phyloP scores from a whole-genome alignment of 2,888 invertebrate genomes.

The Melinopterus prodromus region DNA sequence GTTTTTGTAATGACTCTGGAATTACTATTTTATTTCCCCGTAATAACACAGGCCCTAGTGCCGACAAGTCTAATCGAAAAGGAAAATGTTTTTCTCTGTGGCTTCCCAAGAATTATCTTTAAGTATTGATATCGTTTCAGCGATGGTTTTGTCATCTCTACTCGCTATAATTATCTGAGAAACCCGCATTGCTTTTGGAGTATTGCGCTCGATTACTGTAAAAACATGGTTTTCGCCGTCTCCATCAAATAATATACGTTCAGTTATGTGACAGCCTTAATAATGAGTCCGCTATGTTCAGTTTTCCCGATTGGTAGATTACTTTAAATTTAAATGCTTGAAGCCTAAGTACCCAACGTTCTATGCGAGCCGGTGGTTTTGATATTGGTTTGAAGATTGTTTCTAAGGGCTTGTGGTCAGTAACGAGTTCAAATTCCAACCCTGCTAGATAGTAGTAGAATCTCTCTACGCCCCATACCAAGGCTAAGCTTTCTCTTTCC shows the following conservation, averaged over 20 bases:
- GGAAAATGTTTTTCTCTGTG: constrained; percentile 25
- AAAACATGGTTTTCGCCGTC: constrained; percentile 40
- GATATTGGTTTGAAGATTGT: constrained; percentile 46
- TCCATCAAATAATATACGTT: constrained; percentile 37
- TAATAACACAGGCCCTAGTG: constrained; percentile 23
- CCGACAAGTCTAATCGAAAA: constrained; percentile 27
- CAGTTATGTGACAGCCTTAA: constrained; percentile 37
- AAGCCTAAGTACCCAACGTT: constrained; percentile 42
- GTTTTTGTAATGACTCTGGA: constrained; percentile 32
- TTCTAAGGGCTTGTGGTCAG: constrained; percentile 53
- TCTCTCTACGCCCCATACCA: constrained; percentile 55
- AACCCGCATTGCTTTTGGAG: constrained; percentile 39
- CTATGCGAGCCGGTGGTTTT: constrained; percentile 43
- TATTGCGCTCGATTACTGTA: constrained; percentile 35
- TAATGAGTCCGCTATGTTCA: constrained; percentile 43
- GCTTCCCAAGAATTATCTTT: constrained; percentile 30
- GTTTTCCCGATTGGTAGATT: constrained; percentile 38
- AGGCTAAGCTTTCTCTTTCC: constrained; percentile 54
- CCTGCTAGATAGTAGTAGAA: constrained; percentile 44
- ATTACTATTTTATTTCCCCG: constrained; percentile 36
- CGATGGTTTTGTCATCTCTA: constrained; percentile 30
- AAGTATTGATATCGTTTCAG: constrained; percentile 28
- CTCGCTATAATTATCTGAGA: constrained; percentile 14
- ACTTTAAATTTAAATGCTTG: constrained; percentile 40
- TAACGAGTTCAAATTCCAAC: constrained; percentile 44